Evolutionary conservation across 2,113 vertebrate species (phyloP), one percentile per base, ranked within the genome.

Genomic region (Nicator chloris): DNA sequence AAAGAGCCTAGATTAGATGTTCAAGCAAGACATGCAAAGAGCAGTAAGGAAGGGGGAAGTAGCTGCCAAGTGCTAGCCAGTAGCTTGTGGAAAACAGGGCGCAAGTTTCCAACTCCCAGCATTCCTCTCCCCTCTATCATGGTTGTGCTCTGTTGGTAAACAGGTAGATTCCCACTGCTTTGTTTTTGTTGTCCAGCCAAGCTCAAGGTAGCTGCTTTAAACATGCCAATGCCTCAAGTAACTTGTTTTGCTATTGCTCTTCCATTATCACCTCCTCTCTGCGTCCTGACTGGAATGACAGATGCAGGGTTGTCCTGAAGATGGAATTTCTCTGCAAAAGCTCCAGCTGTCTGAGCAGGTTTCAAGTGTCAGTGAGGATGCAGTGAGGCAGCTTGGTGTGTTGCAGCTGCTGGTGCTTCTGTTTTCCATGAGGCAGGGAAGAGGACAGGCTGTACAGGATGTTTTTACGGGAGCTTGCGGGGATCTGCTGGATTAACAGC

Each of bases 401-500:
- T 3, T 45, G 72, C 71, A 80, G 79, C 49, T 79, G 80, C 31
- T 0, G 1, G 37, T 68, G n/a, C 71, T 88, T 75, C 78, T 21
- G 0, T 49, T 77, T 87, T 82, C 87, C 85, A 23, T 6, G 2
- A 40, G 82, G 54, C 59, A 35, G 54, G 54, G 82, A 24, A 47
- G 76, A 71, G 69, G 50, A 59, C 63, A 19, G 71, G 54, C 66
- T 54, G 13, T 50, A 6, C 0, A 0, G 72, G 53, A 7, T 37
- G 33, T 56, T 56, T 71, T 21, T n/a, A 3, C 0, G 0, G 90
- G 61, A 86, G 76, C 33, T 70, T 44, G 11, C 0, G 0, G 75
- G 56, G 56, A 51, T 90, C 71, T 73, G 59, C 35, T 86, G 24
- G 21, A 7, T 60, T 63, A 68, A 35, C 8, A 7, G 7, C 0